Base-by-base conservation (phyloP, 1,140 invertebrate species). In the Pseudachorutes palmiensis region DNA sequence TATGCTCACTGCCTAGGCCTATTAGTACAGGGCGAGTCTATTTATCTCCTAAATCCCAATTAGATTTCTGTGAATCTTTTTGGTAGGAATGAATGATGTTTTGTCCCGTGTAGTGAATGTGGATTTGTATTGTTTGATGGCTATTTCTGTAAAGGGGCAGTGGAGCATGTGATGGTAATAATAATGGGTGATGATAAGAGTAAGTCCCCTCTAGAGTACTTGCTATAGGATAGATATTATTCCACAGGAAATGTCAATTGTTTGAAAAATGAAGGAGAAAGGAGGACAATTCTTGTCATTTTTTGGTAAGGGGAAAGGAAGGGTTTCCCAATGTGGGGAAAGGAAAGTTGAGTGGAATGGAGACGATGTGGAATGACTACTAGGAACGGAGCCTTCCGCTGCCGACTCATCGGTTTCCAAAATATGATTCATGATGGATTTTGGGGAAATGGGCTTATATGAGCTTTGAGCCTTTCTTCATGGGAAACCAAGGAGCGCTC, bases 371-470 rank as follows among this genome's bases (percentile, higher is more conserved):
- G 14, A 22, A 29, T 12, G 12, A 29, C 26, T 22, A 60, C 26
- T 12, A 16, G 30, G 29, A 60, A 60, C 2, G 29, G 30, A 60
- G 28, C 63, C 31, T 22, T 29, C 29, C 36, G 1, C 24, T 67
- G 69, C 62, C 65, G 69, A 70, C 29, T 70, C 69, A 68, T 70
- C 69, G 64, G 48, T 70, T 70, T 70, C 62, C 61, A 63, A 66
- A 61, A 70, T 67, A 70, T 70, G 65, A 70, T 67, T 70, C 69
- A 70, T 70, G 69, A 70, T 67, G 69, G 69, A 70, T 70, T 65
- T 70, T 51, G 51, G 28, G 31, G 29, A 65, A 58, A 29, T 65
- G n/a, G 19, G 16, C 51, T 24, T 31, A 59, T 57, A 59, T 59
- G 64, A 33, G 67, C 51, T 51, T 62, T 62, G 45, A 9, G 28